A percentile compares a stretch with the other conserved stretches of the same genome.
These are phyloP conservation scores for Gisinianus flammeolus DNA, from an alignment of 2,888 invertebrate genomes.

Conservation along the genomic window DNA sequence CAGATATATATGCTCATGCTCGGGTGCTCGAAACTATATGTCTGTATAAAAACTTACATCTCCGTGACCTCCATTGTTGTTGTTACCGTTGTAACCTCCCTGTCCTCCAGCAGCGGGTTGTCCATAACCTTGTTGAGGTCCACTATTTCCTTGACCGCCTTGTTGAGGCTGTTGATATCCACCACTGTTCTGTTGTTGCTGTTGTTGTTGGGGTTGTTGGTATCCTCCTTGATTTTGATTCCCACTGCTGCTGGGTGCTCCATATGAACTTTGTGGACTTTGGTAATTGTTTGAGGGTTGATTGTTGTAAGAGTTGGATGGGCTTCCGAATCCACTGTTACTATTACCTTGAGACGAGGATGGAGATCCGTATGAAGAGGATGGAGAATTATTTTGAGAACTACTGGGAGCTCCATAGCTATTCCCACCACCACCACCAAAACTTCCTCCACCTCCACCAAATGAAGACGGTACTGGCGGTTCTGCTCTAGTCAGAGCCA, in stretches of 20 bases:
- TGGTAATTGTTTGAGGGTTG: not conserved
- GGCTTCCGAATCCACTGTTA: not conserved
- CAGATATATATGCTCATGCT: no score
- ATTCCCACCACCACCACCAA: no score
- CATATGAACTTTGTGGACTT: not conserved
- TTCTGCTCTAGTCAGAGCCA: conserved; percentile 49
- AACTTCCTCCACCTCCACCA: conserved; percentile 37
- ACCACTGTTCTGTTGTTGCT: conserved; percentile 21
- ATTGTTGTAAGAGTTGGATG: conserved; percentile 19
- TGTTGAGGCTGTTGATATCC: conserved; percentile 35
- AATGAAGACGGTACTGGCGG: conserved; percentile 50
- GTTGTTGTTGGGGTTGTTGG: conserved; percentile 35
- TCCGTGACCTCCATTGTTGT: conserved; percentile 34
- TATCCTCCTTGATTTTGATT: conserved; percentile 11
- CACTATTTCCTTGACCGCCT: conserved; percentile 5
- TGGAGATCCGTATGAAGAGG: conserved; percentile 37
- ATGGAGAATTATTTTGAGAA: no score
- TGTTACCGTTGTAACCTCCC: conserved; percentile 36
- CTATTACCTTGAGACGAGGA: no score
- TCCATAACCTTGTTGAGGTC: conserved; percentile 23
- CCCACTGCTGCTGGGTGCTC: not conserved
- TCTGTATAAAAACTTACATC: conserved; percentile 11
- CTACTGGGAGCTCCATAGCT: conserved; percentile 21
- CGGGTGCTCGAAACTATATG: no score
- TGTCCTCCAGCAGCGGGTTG: conserved; percentile 8